Base-by-base conservation (phyloP, 2,113 vertebrate species). In the Delphinapterus leucas region DNA sequence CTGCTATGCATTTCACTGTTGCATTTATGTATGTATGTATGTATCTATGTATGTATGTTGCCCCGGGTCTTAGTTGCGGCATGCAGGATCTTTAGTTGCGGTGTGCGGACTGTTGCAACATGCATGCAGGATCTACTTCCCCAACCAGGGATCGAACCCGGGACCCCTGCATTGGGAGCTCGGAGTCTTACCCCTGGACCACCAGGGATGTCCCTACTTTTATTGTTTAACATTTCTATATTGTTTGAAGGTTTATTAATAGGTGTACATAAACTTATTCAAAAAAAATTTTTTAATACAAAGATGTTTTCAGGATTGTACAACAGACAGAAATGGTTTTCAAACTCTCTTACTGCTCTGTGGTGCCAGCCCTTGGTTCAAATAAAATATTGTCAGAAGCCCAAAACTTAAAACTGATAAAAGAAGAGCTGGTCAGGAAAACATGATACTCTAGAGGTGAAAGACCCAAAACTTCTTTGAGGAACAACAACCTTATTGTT, bases 271-370 rank as follows among this genome's bases (percentile, higher is more conserved):
- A 58, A 73, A 41, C 41, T 96, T 67, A 88, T 36, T 81, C 38
- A 65, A 44, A 90, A 91, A 12, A 7, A 12, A 0, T 53, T 53
- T 53, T 23, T 70, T 55, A 85, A 93, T 31, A 20, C 38, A 58
- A 85, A 93, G 33, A 93, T 63, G 38, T 3, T 96, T 89, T 80
- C 28, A 73, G 49, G 88, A 68, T 81, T 53, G 20, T 28, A 94
- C n/a, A 47, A 70, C 21, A 38, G 90, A 92, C 44, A 36, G 44
- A 80, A 95, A 92, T 2, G 1, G 0, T 61, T 93, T 88, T 91
- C 33, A 85, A 61, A 28, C 15, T 90, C 53, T 38, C 61, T 89
- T 55, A 26, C n/a, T 80, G 76, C 1, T 74, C 73, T 76, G 3
- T 68, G 31, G 21, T 92, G 26, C 4, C 3, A 33, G 55, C 3